Conservation (phyloP, 2,797 vertebrate genomes). For the Gymnoscopelus microlampas region DNA sequence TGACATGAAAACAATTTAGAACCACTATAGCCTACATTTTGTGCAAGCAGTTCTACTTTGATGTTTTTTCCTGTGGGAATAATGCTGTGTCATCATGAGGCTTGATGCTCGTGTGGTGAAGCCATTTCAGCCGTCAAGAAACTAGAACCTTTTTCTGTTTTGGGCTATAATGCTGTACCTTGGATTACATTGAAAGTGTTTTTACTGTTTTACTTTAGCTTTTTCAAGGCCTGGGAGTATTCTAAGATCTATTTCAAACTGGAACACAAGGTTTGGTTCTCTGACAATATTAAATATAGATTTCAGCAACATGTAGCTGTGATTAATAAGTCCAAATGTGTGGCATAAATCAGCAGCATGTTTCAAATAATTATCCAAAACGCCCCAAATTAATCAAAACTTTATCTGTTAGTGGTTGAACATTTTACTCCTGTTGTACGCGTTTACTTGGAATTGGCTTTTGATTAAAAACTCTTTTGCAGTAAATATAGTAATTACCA, state of each 20-base stretch:
- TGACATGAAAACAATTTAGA: too few species aligned
- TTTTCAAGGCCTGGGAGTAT: constrained; percentile 2
- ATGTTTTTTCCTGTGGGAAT: too few species aligned
- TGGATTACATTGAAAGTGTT: neutral
- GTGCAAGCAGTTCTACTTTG: too few species aligned
- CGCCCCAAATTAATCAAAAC: neutral
- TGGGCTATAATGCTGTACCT: neutral
- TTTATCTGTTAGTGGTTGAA: too few species aligned
- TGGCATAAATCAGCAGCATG: neutral
- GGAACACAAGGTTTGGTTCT: neutral
- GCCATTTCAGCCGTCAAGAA: too few species aligned
- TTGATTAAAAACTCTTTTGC: neutral
- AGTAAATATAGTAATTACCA: neutral
- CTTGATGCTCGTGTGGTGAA: too few species aligned
- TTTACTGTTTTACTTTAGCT: neutral
- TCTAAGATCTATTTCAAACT: constrained; percentile 17
- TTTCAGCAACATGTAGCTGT: neutral
- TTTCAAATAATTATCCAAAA: neutral
- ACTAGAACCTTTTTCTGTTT: constrained; percentile 2
- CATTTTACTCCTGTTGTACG: neutral
- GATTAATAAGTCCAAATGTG: neutral
- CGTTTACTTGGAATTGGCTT: neutral
- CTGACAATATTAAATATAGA: neutral
- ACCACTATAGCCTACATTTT: too few species aligned
- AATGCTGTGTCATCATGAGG: too few species aligned